phyloP scores from a whole-genome alignment of 1,140 invertebrate genomes.

The Anastatus disparis region DNA sequence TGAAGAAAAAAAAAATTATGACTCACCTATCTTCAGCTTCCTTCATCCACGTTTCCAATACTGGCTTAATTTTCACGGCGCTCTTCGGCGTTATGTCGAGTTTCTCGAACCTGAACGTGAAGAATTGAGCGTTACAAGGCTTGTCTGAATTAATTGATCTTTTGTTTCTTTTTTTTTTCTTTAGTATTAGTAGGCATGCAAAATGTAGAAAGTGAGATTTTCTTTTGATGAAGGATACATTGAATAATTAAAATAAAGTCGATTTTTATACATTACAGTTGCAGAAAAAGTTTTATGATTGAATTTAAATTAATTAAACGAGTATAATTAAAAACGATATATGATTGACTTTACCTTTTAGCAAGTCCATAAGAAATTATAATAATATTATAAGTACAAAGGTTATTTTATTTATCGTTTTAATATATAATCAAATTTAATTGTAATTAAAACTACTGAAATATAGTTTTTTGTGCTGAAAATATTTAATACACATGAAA shows the following conservation, averaged over 20 bases:
- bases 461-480: too few species aligned
- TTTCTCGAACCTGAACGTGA: constrained; percentile 91
- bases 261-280: constrained; percentile 19
- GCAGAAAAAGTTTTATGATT: neutral
- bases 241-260: neutral
- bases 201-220: constrained; percentile 3
- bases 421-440: too few species aligned
- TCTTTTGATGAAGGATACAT: too few species aligned
- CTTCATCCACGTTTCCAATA: constrained; percentile 97
- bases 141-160: neutral
- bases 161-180: constrained; percentile 9
- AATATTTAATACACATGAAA: too few species aligned
- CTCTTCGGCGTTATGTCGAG: constrained; percentile 99
- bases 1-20: constrained; percentile 42
- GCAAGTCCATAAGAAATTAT: too few species aligned
- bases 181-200: constrained; percentile 13
- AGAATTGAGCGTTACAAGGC: constrained; percentile 21
- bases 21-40: constrained; percentile 95
- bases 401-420: too few species aligned
- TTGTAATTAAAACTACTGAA: too few species aligned
- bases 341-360: too few species aligned
- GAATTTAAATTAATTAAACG: too few species aligned
- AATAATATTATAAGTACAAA: too few species aligned
- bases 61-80: constrained; percentile 98
- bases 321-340: too few species aligned